These are phyloP conservation scores for Heliconius hortense DNA, from an alignment of 2,888 invertebrate genomes.

Conservation along the genomic window DNA sequence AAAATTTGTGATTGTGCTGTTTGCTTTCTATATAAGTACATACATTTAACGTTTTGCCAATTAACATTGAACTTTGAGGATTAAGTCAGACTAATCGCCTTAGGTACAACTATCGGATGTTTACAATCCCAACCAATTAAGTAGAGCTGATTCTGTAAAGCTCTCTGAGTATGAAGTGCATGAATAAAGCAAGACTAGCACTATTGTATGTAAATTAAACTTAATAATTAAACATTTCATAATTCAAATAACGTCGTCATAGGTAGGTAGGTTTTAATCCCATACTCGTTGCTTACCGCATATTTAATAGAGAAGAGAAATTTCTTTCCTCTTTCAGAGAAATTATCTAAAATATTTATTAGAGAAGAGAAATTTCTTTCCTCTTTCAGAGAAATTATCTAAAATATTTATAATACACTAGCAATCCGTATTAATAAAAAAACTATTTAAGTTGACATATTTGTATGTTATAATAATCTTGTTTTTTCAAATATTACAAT, in stretches of 20 bases:
- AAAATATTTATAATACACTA: background rate
- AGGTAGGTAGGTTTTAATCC: background rate
- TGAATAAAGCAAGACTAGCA: slow-evolving; percentile 13
- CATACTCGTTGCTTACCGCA: background rate
- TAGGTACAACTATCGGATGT: slow-evolving; percentile 16
- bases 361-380: too few species aligned
- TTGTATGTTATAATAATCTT: too few species aligned
- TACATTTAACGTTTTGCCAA: slow-evolving; percentile 12
- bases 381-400: too few species aligned
- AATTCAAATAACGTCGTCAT: background rate
- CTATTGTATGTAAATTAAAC: background rate
- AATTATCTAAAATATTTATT: background rate
- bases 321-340: too few species aligned
- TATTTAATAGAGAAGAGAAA: too few species aligned
- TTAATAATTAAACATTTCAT: background rate
- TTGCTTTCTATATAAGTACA: too few species aligned
- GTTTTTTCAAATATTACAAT: too few species aligned
- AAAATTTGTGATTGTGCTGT: background rate
- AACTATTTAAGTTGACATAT: too few species aligned
- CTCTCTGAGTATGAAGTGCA: slow-evolving; percentile 9
- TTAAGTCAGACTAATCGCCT: slow-evolving; percentile 20
- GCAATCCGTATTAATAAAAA: too few species aligned
- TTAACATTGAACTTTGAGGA: slow-evolving; percentile 13
- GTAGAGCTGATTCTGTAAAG: slow-evolving; percentile 18
- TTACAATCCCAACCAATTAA: slow-evolving; percentile 24